These are phyloP conservation scores for Polylopha cassiicola DNA, from an alignment of 2,888 invertebrate genomes.

Conservation along the genomic window DNA sequence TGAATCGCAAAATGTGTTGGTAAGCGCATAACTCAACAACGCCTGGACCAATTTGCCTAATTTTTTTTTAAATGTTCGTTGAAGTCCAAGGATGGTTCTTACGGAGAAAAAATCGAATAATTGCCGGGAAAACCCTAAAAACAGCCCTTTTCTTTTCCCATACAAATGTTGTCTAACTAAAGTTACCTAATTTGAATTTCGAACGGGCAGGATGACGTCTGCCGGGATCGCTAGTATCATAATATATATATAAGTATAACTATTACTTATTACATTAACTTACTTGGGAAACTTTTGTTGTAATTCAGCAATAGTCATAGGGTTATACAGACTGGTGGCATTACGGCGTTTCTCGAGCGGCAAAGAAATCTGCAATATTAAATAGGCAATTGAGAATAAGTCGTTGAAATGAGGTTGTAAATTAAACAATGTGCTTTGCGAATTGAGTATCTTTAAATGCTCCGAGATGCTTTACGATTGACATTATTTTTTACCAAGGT, in stretches of 20 bases:
- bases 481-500: slow-evolving; percentile 25
- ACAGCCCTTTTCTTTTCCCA: background rate
- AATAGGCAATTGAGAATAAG: background rate
- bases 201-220: no score
- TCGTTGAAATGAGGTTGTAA: background rate
- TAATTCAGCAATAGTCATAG: slow-evolving; percentile 88
- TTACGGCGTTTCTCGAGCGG: slow-evolving; percentile 94
- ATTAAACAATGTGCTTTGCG: slow-evolving; percentile 10
- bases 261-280: slow-evolving; percentile 21
- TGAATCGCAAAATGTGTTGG: no score
- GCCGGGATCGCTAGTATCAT: no score
- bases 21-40: no score
- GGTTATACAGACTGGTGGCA: slow-evolving; percentile 93
- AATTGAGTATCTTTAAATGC: slow-evolving; percentile 20
- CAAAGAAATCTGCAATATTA: slow-evolving; percentile 83
- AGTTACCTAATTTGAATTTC: no score
- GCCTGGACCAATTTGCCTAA: no score
- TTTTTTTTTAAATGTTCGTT: no score
- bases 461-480: slow-evolving; percentile 33
- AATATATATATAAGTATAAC: no score
- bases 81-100: no score
- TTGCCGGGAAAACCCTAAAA: slow-evolving; percentile 6
- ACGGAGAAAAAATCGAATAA: slow-evolving; percentile 2
- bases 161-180: background rate
- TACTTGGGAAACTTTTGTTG: slow-evolving; percentile 83